Evolutionary conservation across 2,797 vertebrate genomes (phyloP).

Genomic region (Typhlichthys eigenmanni): DNA sequence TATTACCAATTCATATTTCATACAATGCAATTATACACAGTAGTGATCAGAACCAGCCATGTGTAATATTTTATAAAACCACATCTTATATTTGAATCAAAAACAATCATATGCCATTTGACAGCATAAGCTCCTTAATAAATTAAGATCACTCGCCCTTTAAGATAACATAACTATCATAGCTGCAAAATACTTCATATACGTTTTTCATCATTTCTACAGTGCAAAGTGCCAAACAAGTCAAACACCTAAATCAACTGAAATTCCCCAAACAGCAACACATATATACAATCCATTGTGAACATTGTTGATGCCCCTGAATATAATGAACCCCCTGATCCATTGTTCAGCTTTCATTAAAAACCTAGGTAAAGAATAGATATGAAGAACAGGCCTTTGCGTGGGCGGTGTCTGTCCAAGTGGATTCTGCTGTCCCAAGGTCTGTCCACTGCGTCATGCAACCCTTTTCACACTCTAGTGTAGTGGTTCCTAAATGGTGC

Average conservation of each 20-base stretch:
- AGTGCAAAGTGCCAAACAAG: slow-evolving; percentile 44
- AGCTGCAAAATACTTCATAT: slow-evolving; percentile 26
- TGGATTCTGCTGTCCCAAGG: slow-evolving; percentile 12
- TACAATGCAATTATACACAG: slow-evolving; percentile 46
- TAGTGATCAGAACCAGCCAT: slow-evolving; percentile 35
- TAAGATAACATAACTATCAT: slow-evolving; percentile 30
- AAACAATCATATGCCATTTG: slow-evolving; percentile 24
- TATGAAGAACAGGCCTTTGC: slow-evolving; percentile 37
- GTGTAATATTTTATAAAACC: slow-evolving; percentile 52
- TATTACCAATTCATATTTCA: slow-evolving; percentile 40
- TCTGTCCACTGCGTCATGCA: slow-evolving; percentile 15
- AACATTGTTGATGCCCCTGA: slow-evolving; percentile 43
- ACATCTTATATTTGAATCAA: slow-evolving; percentile 46
- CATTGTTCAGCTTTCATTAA: slow-evolving; percentile 29
- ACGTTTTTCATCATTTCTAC: slow-evolving; percentile 19
- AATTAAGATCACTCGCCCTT: slow-evolving; percentile 57
- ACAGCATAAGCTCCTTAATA: slow-evolving; percentile 45
- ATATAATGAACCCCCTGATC: slow-evolving; percentile 34
- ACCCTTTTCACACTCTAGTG: slow-evolving; percentile 2
- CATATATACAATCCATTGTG: slow-evolving; percentile 27
- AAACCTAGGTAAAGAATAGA: slow-evolving; percentile 45
- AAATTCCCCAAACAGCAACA: slow-evolving; percentile 26
- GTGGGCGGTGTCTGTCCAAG: slow-evolving; percentile 13
- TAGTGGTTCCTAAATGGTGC: too few relatives aligned
- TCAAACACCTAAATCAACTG: slow-evolving; percentile 42